Evolutionary conservation across 2,797 vertebrate species (phyloP), one percentile per base, ranked within the genome.

Genomic region (Micromesistius poutassou): DNA sequence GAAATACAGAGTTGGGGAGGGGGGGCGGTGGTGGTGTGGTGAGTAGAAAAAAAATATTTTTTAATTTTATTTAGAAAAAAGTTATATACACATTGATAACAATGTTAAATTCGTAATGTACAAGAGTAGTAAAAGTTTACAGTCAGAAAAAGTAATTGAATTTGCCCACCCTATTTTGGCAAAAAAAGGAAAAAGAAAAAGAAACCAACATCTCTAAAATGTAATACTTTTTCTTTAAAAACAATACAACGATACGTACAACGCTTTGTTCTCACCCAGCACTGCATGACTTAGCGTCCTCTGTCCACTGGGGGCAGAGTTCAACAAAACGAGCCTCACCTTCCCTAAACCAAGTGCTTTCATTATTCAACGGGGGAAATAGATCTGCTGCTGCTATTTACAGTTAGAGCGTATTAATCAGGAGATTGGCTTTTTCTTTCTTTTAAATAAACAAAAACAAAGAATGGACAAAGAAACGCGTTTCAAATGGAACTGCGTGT

Each of bases 121-220:
- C 94, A 94, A 85, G 90, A 93, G 91, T 93, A 92, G 91, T 90
- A 94, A 93, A 94, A 90, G 91, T 93, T 94, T 94, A 93, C 93
- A 88, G 88, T 93, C 88, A 91, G 88, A 93, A 94, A 93, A 90
- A 87, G 89, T 92, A 79, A 87, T 91, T 88, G 83, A 87, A 89
- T 85, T 93, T 72, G 78, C 87, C 79, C 86, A 91, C 91, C 88
- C 87, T 88, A 91, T 87, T 86, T 89, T 90, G 89, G 90, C 91
- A 93, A 89, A 92, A 93, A 90, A 86, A 88, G 30, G 30, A n/a
- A 13, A 90, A 83, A 82, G 88, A 38, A 86, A 89, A 88, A 90
- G 83, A 90, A 86, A 90, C 82, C 82, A 87, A 88, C 83, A 84
- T 95, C 81, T 93, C 84, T 93, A 93, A 90, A 92, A 94, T 88